Conservation (phyloP, 1,140 invertebrate genomes). For the Mizuhopecten yessoensis region DNA sequence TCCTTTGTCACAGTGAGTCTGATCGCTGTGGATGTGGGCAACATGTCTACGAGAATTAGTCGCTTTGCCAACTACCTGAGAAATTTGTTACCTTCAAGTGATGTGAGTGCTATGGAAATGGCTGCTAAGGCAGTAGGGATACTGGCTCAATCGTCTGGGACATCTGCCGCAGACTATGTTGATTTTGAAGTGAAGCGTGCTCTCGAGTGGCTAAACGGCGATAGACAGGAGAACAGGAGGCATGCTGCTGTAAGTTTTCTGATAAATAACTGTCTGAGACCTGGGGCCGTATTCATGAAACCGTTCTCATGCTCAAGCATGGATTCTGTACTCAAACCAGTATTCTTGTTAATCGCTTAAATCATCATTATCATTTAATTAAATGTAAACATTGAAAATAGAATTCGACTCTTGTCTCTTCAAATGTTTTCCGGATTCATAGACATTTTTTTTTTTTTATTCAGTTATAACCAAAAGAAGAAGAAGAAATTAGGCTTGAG, state of each 20-base stretch:
- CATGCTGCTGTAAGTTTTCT: slow-evolving; percentile 90
- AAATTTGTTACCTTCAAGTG: slow-evolving; percentile 94
- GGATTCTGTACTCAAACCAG: too few relatives aligned
- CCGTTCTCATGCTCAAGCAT: too few relatives aligned
- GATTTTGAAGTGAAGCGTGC: slow-evolving; percentile 98
- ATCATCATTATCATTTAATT: too few relatives aligned
- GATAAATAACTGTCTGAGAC: neutral
- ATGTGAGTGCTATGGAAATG: slow-evolving; percentile 96
- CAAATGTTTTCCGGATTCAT: too few relatives aligned
- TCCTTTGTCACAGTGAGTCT: slow-evolving; percentile 89
- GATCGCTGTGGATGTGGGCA: slow-evolving; percentile 95
- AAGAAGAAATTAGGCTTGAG: too few relatives aligned
- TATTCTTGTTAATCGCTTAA: too few relatives aligned
- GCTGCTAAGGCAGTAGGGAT: slow-evolving; percentile 97
- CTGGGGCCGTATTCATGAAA: too few relatives aligned
- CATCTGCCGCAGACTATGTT: slow-evolving; percentile 96
- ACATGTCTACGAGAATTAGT: slow-evolving; percentile 94
- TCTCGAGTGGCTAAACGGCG: slow-evolving; percentile 94
- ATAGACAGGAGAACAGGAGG: slow-evolving; percentile 94
- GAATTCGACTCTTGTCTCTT: too few relatives aligned
- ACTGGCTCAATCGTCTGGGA: slow-evolving; percentile 94
- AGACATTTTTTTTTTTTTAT: too few relatives aligned
- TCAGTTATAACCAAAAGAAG: too few relatives aligned
- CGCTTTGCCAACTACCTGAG: slow-evolving; percentile 96
- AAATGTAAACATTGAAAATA: too few relatives aligned